Percentiles rank a stretch among this genome's conserved stretches.
Conservation (phyloP, 1,140 invertebrate genomes). For the Aphaenogaster rudis region DNA sequence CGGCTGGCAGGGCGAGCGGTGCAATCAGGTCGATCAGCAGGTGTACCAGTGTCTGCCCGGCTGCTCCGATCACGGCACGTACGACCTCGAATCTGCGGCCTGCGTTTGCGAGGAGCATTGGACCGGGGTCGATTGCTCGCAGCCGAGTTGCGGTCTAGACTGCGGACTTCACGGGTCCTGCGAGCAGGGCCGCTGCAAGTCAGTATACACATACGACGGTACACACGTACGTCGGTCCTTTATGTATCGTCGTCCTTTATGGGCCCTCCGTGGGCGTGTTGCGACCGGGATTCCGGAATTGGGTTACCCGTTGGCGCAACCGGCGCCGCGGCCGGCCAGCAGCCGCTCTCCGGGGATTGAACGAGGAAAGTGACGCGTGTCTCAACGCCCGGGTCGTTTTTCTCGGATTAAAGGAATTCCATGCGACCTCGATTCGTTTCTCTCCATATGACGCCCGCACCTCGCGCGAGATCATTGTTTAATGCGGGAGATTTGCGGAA, state of each 20-base stretch:
- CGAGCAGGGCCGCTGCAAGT: slow-evolving; percentile 94
- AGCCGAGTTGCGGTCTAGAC: slow-evolving; percentile 96
- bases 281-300: slow-evolving; percentile 49
- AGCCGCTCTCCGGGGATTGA: slow-evolving; percentile 31
- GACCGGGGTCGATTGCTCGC: slow-evolving; percentile 96
- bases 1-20: slow-evolving; percentile 97
- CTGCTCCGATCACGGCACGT: slow-evolving; percentile 96
- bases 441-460: slow-evolving; percentile 17
- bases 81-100: slow-evolving; percentile 94
- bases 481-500: slow-evolving; percentile 43
- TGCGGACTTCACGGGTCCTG: slow-evolving; percentile 97
- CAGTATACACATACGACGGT: slow-evolving; percentile 73
- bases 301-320: slow-evolving; percentile 37
- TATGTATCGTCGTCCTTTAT: slow-evolving; percentile 48
- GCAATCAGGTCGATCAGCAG: slow-evolving; percentile 94
- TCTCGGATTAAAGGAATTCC: slow-evolving; percentile 47
- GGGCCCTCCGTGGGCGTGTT: slow-evolving; percentile 28
- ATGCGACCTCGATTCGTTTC: slow-evolving; percentile 44
- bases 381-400: slow-evolving; percentile 27
- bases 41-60: slow-evolving; percentile 96
- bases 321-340: neutral
- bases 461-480: slow-evolving; percentile 42
- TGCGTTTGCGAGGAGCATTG: slow-evolving; percentile 96
- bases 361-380: slow-evolving; percentile 39
- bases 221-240: slow-evolving; percentile 25